Evolutionary conservation across 2,888 invertebrate species (phyloP), one percentile per base, ranked within the genome.

Genomic region (Hypsopygia costalis): DNA sequence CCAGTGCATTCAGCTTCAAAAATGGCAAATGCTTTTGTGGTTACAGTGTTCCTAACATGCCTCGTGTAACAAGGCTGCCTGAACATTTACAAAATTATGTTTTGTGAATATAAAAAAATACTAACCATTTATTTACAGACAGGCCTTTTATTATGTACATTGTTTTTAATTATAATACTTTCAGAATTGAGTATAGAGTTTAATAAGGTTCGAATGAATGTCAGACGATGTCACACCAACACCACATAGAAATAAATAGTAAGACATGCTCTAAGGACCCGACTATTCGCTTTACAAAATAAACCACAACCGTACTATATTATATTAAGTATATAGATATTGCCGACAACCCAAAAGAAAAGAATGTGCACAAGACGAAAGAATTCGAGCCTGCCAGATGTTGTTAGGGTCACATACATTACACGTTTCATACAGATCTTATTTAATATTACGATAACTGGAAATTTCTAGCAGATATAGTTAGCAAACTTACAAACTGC

Each of bases 171-270:
- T 33, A 49, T 29, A 28, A 45, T 41, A 30, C 12, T 16, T 31
- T 20, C 5, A 32, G 32, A 32, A 32, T 32, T 38, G 8, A 32
- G 38, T 38, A 38, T 21, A 25, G 38, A 33, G 39, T 33, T 32
- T 25, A 11, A 30, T 33, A 43, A 49, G 53, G 56, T 62, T 63
- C 59, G 58, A 61, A 63, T 54, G 56, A 65, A 51, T 45, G 60
- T 62, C 53, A 62, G 62, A 75, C 82, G 76, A 85, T 83, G 86
- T 82, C 87, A 86, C 73, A 82, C 87, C 87, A 87, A 83, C 85
- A 86, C 87, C 85, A 74, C 50, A 58, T 47, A 55, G 36, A 51
- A 37, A 58, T 52, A 62, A 52, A 58, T 51, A 57, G 47, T 25
- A 51, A 52, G 58, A 56, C 78, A 78, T 79, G 79, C 79, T 56